Base-by-base conservation (phyloP, 92 coral and sea anemone genomes). In the Metridium senile region DNA sequence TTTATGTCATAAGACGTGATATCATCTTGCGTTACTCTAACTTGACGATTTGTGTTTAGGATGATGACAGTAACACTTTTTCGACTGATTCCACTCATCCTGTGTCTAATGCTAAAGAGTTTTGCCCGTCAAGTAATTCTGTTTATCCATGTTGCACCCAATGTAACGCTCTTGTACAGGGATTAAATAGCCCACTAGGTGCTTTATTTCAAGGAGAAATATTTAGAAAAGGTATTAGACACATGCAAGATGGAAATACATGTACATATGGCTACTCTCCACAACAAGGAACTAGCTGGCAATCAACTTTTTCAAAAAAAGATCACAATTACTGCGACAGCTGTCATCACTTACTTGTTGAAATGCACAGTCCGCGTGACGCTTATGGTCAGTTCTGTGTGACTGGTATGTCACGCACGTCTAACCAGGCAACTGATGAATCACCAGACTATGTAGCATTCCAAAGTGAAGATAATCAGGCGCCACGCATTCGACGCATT, bases 381-480 rank as follows among this genome's bases (percentile, higher is more conserved):
- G 67, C 67, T 26, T 13, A 26, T 53, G 82, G 82, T 23, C 23
- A 32, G 30, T 62, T 67, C 66, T 62, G 31, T 2, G 18, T 47
- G 7, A 19, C 74, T 2, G 33, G 31, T 3, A 9, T 18, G n/a
- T 54, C 57, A 46, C 0, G 54, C 3, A 54, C 51, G 4, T 65
- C 81, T 16, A 45, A 23, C 10, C 62, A 45, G 32, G 58, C 63
- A 25, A 53, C 59, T 16, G 19, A 27, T 64, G 52, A 45, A 26
- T 65, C 67, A 28, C 82, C 74, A 29, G 31, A 77, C 47, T 66
- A 77, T 25, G 27, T 66, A 11, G 74, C 74, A 33, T 52, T 63
- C 65, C 66, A 33, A n/a, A 33, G 16, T 9, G 27, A 47, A 11
- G 59, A 26, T 1, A 70, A 46, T 10, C 20, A 23, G 1, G 31